phyloP scores from a whole-genome alignment of 1,140 invertebrate species.

The Bathynomus jamesi region DNA sequence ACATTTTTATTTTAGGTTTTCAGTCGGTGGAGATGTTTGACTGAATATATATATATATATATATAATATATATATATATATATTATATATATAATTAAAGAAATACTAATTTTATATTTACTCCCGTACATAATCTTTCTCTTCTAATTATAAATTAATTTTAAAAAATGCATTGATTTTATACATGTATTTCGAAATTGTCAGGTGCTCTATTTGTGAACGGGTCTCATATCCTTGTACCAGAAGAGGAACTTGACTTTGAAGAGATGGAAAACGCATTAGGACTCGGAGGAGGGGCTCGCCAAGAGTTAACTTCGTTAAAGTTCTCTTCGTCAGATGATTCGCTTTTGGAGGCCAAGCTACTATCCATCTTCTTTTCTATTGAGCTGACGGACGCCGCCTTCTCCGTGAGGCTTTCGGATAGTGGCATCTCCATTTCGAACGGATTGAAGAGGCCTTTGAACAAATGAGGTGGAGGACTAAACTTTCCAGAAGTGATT shows the following conservation, averaged over 20 bases:
- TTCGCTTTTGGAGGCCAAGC: not conserved
- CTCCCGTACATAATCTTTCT: too few relatives aligned
- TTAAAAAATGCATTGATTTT: not conserved
- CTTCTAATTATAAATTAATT: too few relatives aligned
- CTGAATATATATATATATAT: too few relatives aligned
- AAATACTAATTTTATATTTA: too few relatives aligned
- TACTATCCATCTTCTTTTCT: not conserved
- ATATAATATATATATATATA: too few relatives aligned
- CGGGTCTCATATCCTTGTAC: not conserved
- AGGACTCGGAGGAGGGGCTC: not conserved
- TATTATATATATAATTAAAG: too few relatives aligned
- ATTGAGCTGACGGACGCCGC: not conserved
- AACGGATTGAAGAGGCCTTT: slow-evolving; percentile 12
- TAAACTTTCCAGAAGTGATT: slow-evolving; percentile 15
- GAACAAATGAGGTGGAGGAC: slow-evolving; percentile 13
- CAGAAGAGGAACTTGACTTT: not conserved
- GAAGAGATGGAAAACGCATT: not conserved
- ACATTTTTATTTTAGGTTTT: too few relatives aligned
- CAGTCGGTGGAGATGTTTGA: too few relatives aligned
- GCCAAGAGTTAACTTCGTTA: not conserved
- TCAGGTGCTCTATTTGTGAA: not conserved
- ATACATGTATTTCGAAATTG: not conserved
- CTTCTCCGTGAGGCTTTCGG: not conserved
- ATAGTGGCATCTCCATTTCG: not conserved
- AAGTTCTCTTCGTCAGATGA: not conserved